Percentiles rank a stretch among this genome's conserved stretches.
These are phyloP conservation scores for Amazonetta brasiliensis DNA, from an alignment of 2,797 vertebrate species.

Conservation along the genomic window DNA sequence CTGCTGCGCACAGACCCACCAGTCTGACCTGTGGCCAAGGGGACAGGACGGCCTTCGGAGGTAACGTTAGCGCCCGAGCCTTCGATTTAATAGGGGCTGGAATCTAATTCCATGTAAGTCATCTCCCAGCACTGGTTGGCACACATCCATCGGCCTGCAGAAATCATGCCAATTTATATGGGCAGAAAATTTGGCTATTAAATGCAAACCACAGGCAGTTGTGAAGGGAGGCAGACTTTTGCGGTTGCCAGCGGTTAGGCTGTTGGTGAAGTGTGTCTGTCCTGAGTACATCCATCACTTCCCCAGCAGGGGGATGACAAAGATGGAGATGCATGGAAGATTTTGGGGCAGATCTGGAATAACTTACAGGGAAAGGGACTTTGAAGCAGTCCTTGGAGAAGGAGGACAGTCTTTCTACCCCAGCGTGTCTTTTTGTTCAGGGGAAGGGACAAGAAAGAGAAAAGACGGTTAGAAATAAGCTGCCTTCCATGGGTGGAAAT, in stretches of 20 bases:
- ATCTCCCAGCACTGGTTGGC: neutral
- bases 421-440: neutral
- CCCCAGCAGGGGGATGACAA: neutral
- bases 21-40: neutral
- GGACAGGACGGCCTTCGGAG: neutral
- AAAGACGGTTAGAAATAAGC: neutral
- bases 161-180: neutral
- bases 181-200: neutral
- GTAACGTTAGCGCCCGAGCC: neutral
- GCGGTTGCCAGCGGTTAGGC: neutral
- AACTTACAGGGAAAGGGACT: neutral
- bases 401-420: neutral
- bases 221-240: neutral
- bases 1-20: neutral
- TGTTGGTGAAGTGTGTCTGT: neutral
- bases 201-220: neutral
- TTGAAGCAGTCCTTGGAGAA: neutral
- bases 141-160: too few relatives aligned
- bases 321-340: too few relatives aligned
- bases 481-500: neutral
- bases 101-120: neutral
- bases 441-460: neutral
- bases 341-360: rapidly evolving
- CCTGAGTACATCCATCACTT: neutral
- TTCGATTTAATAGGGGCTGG: neutral